Percentiles rank a stretch among this genome's conserved stretches.
These are phyloP conservation scores for Geodia barretti DNA, from an alignment of 37 sponge, comb jelly and placozoan genomes.

Conservation along the genomic window DNA sequence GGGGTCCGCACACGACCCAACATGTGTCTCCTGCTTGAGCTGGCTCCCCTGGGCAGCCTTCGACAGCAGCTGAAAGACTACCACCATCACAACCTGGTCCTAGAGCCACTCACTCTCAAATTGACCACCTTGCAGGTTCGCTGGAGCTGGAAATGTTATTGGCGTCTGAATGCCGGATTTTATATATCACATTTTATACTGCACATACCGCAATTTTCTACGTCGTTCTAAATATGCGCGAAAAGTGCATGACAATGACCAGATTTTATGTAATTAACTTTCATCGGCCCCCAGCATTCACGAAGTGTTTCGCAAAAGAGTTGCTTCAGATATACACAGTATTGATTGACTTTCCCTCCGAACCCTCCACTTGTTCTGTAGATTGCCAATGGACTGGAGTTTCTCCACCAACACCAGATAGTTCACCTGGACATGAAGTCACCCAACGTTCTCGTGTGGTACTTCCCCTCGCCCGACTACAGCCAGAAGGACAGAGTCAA, in stretches of 20 bases:
- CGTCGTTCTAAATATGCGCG: too few species aligned
- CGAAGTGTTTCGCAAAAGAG: too few species aligned
- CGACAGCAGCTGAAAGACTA: conserved; percentile 70
- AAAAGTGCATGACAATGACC: too few species aligned
- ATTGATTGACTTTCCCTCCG: not conserved
- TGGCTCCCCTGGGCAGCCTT: conserved; percentile 80
- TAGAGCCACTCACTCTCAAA: conserved; percentile 78
- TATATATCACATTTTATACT: not conserved
- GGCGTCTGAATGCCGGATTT: too few species aligned
- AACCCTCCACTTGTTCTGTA: conserved; percentile 15
- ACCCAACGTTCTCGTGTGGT: conserved; percentile 87
- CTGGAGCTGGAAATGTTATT: not conserved
- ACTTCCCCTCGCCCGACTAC: conserved; percentile 59
- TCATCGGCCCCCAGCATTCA: too few species aligned
- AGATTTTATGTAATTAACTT: too few species aligned
- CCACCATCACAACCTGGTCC: not conserved
- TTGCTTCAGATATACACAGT: not conserved
- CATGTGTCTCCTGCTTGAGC: conserved; percentile 76
- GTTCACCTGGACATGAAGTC: conserved; percentile 91
- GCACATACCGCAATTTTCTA: too few species aligned
- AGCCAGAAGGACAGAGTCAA: conserved; percentile 14
- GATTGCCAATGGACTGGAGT: conserved; percentile 78
- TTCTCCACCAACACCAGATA: conserved; percentile 78
- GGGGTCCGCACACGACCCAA: conserved; percentile 50
- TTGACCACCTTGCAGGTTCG: conserved; percentile 56